A percentile compares a stretch with the other conserved stretches of the same genome.
phyloP scores from a whole-genome alignment of 2,797 vertebrate genomes.

The Onychomys arenicola region DNA sequence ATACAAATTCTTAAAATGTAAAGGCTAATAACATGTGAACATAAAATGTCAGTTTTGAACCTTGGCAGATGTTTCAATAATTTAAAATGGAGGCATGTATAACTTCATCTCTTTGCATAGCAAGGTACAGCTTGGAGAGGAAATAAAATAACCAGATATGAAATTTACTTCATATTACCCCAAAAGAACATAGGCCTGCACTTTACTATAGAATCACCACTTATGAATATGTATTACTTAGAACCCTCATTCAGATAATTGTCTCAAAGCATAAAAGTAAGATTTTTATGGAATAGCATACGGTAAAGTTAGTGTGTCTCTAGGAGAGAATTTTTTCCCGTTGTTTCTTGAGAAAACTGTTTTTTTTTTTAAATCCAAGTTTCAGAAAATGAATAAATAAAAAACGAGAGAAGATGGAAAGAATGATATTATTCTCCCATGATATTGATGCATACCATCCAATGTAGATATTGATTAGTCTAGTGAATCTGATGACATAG shows the following conservation, averaged over 20 bases:
- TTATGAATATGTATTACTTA: constrained; percentile 36
- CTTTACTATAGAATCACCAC: background rate
- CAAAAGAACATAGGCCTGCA: background rate
- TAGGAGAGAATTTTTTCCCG: constrained; percentile 13
- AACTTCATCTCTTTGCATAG: background rate
- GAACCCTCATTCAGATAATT: background rate
- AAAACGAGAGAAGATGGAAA: background rate
- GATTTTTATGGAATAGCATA: constrained; percentile 9
- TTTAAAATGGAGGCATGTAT: background rate
- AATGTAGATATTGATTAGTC: background rate
- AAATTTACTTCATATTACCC: constrained; percentile 31
- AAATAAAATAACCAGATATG: constrained; percentile 4
- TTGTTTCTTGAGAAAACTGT: constrained; percentile 37
- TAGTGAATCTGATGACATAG: background rate
- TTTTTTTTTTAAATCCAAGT: background rate
- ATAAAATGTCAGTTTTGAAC: background rate
- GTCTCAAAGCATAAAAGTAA: constrained; percentile 25
- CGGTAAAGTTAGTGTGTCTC: constrained; percentile 5
- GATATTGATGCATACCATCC: background rate
- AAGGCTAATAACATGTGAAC: background rate
- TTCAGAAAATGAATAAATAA: constrained; percentile 10
- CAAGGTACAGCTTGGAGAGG: background rate
- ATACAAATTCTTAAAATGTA: background rate
- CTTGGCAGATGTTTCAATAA: background rate
- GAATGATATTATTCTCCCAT: background rate